Evolutionary conservation across 2,797 vertebrate species (phyloP).

Genomic region (Enteromius treurensis): DNA sequence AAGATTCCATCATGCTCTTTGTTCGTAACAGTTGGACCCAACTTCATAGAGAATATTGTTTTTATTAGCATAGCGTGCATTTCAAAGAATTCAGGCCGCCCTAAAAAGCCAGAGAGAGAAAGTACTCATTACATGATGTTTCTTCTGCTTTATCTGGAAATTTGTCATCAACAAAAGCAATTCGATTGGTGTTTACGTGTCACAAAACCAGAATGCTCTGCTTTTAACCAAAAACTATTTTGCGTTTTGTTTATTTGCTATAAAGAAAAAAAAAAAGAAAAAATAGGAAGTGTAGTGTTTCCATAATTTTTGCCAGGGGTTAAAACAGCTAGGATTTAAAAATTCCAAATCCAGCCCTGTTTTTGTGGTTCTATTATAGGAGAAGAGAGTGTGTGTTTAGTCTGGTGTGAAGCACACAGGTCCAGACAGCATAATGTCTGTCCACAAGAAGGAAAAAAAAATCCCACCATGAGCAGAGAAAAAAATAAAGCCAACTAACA

Average conservation of each 20-base stretch:
- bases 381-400: not conserved
- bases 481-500: constrained; percentile 34
- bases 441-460: not conserved
- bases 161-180: not conserved
- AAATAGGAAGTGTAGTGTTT: not conserved
- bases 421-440: not conserved
- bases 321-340: not conserved
- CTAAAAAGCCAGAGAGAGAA: not conserved
- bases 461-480: constrained; percentile 17
- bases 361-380: not conserved
- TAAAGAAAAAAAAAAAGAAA: not conserved
- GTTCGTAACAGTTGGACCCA: not conserved
- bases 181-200: not conserved
- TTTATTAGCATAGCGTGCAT: not conserved
- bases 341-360: not conserved
- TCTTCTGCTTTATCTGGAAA: not conserved
- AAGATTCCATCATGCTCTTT: not conserved
- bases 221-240: not conserved
- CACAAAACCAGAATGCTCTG: not conserved
- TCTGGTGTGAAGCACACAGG: not conserved
- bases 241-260: constrained; percentile 1
- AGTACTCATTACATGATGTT: not conserved
- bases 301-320: not conserved
- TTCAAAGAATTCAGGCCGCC: not conserved
- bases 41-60: not conserved